phyloP scores from a whole-genome alignment of 2,797 vertebrate genomes.

The Pangasius mekongensis region DNA sequence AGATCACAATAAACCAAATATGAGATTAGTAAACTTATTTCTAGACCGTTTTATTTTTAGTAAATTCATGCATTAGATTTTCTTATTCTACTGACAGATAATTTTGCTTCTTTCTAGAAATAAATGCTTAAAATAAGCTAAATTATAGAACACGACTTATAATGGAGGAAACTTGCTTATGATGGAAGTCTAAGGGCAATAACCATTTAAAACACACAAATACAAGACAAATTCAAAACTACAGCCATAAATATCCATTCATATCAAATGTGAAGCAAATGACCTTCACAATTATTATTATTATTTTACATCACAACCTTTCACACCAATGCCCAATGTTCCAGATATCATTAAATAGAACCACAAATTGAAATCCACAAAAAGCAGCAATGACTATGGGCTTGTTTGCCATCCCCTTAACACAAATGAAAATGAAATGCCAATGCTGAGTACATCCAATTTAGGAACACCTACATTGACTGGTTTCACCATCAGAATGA shows the following conservation, averaged over 20 bases:
- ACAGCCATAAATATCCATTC: neutral
- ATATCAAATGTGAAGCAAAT: neutral
- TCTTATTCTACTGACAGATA: neutral
- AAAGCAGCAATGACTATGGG: neutral
- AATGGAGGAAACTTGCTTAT: neutral
- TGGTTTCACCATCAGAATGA: neutral
- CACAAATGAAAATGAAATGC: neutral
- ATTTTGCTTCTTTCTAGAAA: neutral
- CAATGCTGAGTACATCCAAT: neutral
- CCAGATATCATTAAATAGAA: neutral
- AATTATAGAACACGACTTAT: neutral
- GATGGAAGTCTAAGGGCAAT: neutral
- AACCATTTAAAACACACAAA: neutral
- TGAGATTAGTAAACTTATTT: neutral
- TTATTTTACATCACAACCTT: neutral
- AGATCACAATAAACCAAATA: neutral
- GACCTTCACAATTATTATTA: neutral
- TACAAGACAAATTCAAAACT: neutral
- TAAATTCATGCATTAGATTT: neutral
- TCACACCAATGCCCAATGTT: neutral
- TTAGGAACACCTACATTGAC: neutral
- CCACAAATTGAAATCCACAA: neutral
- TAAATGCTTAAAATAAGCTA: neutral
- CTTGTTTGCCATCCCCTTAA: neutral
- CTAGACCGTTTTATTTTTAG: neutral